These are phyloP conservation scores for Notothenia rossii DNA, from an alignment of 2,113 vertebrate genomes.

Conservation along the genomic window DNA sequence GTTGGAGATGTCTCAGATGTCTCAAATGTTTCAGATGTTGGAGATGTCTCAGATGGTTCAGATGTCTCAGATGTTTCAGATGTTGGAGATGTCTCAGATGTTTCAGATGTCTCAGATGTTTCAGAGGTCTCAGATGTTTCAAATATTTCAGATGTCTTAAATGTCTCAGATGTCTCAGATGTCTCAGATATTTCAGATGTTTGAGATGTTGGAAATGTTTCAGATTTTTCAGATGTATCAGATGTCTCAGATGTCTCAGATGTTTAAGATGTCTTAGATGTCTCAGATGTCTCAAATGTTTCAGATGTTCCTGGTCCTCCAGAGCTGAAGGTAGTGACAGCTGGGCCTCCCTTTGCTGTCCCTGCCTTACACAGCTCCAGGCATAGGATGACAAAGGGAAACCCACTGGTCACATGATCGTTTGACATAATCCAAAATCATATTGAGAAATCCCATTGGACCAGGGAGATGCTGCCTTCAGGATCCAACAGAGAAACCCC, in stretches of 20 bases:
- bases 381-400: conserved; percentile 99
- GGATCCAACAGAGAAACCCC: too few relatives aligned
- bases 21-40: too few relatives aligned
- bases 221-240: neutral
- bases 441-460: too few relatives aligned
- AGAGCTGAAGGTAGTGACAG: conserved; percentile 87
- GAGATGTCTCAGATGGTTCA: too few relatives aligned
- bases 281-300: neutral
- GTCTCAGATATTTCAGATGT: neutral
- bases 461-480: too few relatives aligned
- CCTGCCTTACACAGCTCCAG: conserved; percentile 91
- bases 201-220: neutral
- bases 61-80: too few relatives aligned
- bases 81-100: neutral
- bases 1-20: too few relatives aligned
- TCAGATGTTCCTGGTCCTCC: neutral
- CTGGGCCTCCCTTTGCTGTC: conserved; percentile 95
- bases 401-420: conserved; percentile 85
- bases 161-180: neutral
- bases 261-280: neutral
- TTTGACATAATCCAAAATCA: too few relatives aligned
- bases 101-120: neutral
- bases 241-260: neutral
- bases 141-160: too few relatives aligned
- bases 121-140: too few relatives aligned